Conservation (phyloP, 2,888 invertebrate species). For the Calliopum simillimum region DNA sequence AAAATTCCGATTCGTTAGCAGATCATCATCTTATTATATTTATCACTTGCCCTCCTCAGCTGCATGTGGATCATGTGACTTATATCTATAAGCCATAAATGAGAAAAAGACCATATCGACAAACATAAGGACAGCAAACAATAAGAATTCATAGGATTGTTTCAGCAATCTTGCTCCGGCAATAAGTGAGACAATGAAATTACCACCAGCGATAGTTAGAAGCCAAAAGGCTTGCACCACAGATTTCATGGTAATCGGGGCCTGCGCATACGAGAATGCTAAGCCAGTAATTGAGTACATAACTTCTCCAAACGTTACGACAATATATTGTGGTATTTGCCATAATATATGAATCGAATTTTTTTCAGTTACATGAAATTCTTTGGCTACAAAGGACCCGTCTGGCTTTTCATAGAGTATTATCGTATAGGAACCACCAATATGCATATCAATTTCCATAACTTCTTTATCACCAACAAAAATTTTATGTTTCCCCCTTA, state of each 20-base stretch:
- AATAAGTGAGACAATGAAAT: constrained; percentile 89
- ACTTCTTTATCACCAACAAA: constrained; percentile 44
- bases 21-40: no score
- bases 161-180: constrained; percentile 82
- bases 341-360: constrained; percentile 72
- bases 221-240: constrained; percentile 92
- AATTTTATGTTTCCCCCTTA: constrained; percentile 51
- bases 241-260: constrained; percentile 88
- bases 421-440: constrained; percentile 63
- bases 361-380: constrained; percentile 57
- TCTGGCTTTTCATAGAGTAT: constrained; percentile 47
- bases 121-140: constrained; percentile 89
- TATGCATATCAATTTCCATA: constrained; percentile 43
- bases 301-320: constrained; percentile 73
- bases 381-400: constrained; percentile 37
- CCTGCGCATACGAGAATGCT: constrained; percentile 77
- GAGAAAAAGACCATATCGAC: constrained; percentile 85
- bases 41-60: no score
- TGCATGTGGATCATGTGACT: constrained; percentile 55
- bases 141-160: constrained; percentile 87
- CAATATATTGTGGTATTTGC: constrained; percentile 76
- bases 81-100: constrained; percentile 82
- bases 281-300: constrained; percentile 79
- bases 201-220: constrained; percentile 92
- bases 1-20: no score